A percentile compares a stretch with the other conserved stretches of the same genome.
phyloP scores from a whole-genome alignment of 1,140 invertebrate species.

The Telenomus remus region DNA sequence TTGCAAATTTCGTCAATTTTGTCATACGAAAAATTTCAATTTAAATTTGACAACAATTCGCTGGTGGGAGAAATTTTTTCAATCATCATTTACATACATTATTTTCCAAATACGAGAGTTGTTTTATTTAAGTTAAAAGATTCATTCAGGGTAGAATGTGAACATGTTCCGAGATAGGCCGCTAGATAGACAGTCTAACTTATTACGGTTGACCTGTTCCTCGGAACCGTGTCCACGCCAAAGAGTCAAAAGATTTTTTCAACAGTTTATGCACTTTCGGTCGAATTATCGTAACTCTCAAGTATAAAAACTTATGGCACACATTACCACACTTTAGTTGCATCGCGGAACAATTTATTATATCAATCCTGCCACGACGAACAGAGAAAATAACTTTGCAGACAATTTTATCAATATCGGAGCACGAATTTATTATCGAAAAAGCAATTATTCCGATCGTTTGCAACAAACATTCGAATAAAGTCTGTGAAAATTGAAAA shows the following conservation, averaged over 20 bases:
- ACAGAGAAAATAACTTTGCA: not conserved
- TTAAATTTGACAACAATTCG: too few relatives aligned
- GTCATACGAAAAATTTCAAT: not conserved
- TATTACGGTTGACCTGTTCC: slow-evolving; percentile 59
- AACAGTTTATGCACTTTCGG: slow-evolving; percentile 49
- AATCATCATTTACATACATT: slow-evolving; percentile 1
- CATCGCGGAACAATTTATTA: slow-evolving; percentile 9
- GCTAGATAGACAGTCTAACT: slow-evolving; percentile 59
- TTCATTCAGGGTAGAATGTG: slow-evolving; percentile 49
- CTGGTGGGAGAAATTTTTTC: too few relatives aligned
- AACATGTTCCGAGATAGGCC: slow-evolving; percentile 56
- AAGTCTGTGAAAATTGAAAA: too few relatives aligned
- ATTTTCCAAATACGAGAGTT: slow-evolving; percentile 43
- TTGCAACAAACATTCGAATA: too few relatives aligned
- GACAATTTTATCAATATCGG: not conserved
- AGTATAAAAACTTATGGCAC: slow-evolving; percentile 40
- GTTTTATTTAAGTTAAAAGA: slow-evolving; percentile 44
- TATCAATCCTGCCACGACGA: not conserved
- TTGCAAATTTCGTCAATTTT: too few relatives aligned
- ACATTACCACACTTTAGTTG: slow-evolving; percentile 20
- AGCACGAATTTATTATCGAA: not conserved
- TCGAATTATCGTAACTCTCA: slow-evolving; percentile 36
- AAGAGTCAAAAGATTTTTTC: slow-evolving; percentile 50
- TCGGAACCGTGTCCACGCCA: slow-evolving; percentile 42
- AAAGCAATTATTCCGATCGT: too few relatives aligned